Evolutionary conservation across 37 sponge, comb jelly and placozoan genomes (phyloP), one percentile per base, ranked within the genome.

Genomic region (Cliona cf. orientalis): DNA sequence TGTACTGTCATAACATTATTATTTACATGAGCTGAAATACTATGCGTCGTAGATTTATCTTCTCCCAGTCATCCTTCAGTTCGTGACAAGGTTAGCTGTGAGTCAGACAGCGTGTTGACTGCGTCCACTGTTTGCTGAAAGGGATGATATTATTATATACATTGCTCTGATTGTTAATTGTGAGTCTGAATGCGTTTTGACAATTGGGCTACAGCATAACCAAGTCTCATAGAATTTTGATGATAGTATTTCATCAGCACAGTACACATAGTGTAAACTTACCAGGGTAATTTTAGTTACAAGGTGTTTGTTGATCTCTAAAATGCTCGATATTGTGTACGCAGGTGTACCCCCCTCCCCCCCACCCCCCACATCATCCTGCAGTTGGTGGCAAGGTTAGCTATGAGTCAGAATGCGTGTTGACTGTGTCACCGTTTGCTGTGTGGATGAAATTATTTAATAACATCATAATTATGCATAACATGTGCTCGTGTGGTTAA

Each of bases 171-270:
- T 49, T 9, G 14, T 49, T 49, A 14, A 14, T 14, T 49, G 53
- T 49, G 53, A 49, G 53, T 19, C 53, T 49, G 53, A 49, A 49
- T 49, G 53, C 53, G 53, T 49, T n/a, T n/a, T n/a, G n/a, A n/a
- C n/a, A n/a, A n/a, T n/a, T n/a, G n/a, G n/a, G n/a, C n/a, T n/a
- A n/a, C n/a, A n/a, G n/a, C n/a, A n/a, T n/a, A n/a, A n/a, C n/a
- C n/a, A n/a, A n/a, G n/a, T n/a, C n/a, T n/a, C n/a, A n/a, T n/a
- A n/a, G n/a, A n/a, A n/a, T n/a, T n/a, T n/a, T n/a, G n/a, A n/a
- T n/a, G n/a, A n/a, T n/a, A n/a, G n/a, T n/a, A n/a, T n/a, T n/a
- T n/a, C n/a, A n/a, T n/a, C n/a, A n/a, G n/a, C n/a, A n/a, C n/a
- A n/a, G n/a, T n/a, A n/a, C n/a, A n/a, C n/a, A n/a, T n/a, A n/a